These are phyloP conservation scores for Chalcis sispes DNA, from an alignment of 2,888 invertebrate species.

Conservation along the genomic window DNA sequence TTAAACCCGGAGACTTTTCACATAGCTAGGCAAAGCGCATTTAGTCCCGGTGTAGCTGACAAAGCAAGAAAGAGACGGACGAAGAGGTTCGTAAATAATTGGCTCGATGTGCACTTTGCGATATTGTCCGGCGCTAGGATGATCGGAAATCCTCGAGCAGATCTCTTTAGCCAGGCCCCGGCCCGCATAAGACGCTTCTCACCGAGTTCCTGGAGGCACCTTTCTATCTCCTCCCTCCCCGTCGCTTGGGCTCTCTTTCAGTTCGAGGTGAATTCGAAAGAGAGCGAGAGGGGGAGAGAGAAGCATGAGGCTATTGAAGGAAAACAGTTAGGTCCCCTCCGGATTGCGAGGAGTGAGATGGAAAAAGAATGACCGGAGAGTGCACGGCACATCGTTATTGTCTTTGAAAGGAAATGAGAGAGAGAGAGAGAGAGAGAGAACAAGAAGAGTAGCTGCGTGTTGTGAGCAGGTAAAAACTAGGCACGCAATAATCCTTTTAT, in stretches of 20 bases:
- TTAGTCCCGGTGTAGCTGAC: conserved; percentile 15
- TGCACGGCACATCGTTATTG: no score
- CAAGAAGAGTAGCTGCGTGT: neutral
- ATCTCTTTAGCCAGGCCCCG: no score
- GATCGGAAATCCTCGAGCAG: conserved; percentile 37
- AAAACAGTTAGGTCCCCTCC: conserved; percentile 45
- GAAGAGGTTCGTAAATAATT: conserved; percentile 28
- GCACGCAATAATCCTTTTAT: conserved; percentile 51
- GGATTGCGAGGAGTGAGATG: conserved; percentile 21
- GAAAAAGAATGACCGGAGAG: no score
- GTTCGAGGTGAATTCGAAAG: no score
- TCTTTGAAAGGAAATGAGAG: neutral
- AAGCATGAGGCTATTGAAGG: conserved; percentile 9
- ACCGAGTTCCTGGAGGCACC: conserved; percentile 19
- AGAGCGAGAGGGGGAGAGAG: neutral
- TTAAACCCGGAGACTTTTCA: neutral
- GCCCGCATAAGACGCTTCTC: no score
- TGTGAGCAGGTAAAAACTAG: conserved; percentile 33
- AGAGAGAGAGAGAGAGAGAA: conserved; percentile 13
- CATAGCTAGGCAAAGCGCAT: neutral
- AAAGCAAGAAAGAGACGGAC: neutral
- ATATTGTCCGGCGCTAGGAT: conserved; percentile 40
- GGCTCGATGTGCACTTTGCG: conserved; percentile 28
- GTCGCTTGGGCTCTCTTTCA: no score
- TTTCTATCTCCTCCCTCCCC: neutral